phyloP scores from a whole-genome alignment of 2,113 vertebrate species.

The Burhinus bistriatus region DNA sequence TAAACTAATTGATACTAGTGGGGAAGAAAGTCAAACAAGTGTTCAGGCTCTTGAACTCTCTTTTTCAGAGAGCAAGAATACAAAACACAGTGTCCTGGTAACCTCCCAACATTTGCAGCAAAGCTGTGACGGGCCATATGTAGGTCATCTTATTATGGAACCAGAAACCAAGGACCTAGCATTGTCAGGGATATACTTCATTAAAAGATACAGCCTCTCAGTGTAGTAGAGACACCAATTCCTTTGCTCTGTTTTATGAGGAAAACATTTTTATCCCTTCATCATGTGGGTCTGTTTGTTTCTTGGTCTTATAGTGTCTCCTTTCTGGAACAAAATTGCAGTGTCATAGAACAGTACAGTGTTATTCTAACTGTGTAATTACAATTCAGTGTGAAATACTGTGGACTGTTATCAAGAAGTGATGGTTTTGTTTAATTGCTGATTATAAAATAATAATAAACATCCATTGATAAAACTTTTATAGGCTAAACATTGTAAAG shows the following conservation, averaged over 20 bases:
- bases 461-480: neutral
- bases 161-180: neutral
- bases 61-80: neutral
- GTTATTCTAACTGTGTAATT: neutral
- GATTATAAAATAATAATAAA: slow-evolving; percentile 41
- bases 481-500: neutral
- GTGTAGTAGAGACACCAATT: neutral
- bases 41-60: neutral
- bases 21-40: neutral
- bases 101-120: neutral
- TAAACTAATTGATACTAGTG: neutral
- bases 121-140: neutral
- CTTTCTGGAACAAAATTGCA: neutral
- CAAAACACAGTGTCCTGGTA: neutral
- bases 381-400: neutral
- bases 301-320: neutral
- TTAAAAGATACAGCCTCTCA: neutral
- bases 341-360: neutral
- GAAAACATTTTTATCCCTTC: neutral
- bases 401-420: neutral
- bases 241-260: neutral
- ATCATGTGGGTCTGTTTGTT: neutral
- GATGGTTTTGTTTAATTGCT: slow-evolving; percentile 21
- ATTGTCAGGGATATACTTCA: neutral
- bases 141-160: neutral